Percentiles rank a stretch among this genome's conserved stretches.
These are phyloP conservation scores for Sebastolobus altivelis DNA, from an alignment of 2,797 vertebrate genomes.

Conservation along the genomic window DNA sequence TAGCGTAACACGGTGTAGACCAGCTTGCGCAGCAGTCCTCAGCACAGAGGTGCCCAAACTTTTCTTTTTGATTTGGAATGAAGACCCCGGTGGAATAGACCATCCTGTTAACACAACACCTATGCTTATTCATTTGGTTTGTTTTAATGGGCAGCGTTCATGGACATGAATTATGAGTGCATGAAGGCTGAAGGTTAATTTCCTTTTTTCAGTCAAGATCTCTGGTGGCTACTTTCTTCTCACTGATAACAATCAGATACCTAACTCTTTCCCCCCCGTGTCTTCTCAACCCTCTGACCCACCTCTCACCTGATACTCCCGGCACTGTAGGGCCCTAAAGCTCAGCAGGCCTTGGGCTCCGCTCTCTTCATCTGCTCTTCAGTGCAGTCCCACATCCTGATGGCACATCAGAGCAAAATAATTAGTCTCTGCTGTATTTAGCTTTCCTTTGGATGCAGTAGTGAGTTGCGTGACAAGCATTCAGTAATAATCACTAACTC, in stretches of 20 bases:
- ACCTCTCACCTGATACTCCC: conserved; percentile 33
- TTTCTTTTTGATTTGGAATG: conserved; percentile 57
- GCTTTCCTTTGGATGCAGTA: conserved; percentile 51
- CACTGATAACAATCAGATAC: conserved; percentile 16
- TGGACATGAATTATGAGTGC: conserved; percentile 35
- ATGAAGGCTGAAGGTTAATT: conserved; percentile 40
- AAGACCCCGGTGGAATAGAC: conserved; percentile 47
- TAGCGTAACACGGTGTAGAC: conserved; percentile 51
- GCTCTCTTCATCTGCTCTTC: conserved; percentile 58
- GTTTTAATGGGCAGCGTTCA: conserved; percentile 23
- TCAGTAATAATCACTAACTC: conserved; percentile 17
- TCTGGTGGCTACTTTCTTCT: conserved; percentile 24
- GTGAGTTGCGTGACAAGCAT: conserved; percentile 49
- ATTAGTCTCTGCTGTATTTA: conserved; percentile 74
- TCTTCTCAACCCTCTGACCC: conserved; percentile 35
- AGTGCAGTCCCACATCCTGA: conserved; percentile 58
- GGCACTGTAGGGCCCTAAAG: conserved; percentile 49
- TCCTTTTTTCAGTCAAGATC: conserved; percentile 19
- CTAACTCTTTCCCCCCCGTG: not conserved
- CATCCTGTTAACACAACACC: conserved; percentile 37
- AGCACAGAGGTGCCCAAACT: conserved; percentile 65
- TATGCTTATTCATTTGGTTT: conserved; percentile 25
- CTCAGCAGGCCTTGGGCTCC: conserved; percentile 55
- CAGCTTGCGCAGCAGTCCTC: conserved; percentile 63
- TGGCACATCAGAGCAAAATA: conserved; percentile 67